These are phyloP conservation scores for Chloroclystis v-ata DNA, from an alignment of 2,888 invertebrate genomes.

Conservation along the genomic window DNA sequence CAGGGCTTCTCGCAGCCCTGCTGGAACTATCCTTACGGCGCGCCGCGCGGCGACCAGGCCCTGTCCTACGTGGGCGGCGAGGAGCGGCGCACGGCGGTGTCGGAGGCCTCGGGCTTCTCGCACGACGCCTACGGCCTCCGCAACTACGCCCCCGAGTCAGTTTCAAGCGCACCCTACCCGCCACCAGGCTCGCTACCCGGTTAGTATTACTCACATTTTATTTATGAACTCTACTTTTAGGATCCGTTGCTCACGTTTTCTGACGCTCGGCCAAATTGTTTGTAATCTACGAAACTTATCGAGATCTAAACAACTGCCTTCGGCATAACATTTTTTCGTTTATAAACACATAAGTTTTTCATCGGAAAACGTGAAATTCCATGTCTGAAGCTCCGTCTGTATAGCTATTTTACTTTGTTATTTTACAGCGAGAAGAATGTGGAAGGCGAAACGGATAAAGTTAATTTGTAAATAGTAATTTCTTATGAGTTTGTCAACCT, in stretches of 20 bases:
- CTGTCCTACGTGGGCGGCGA: constrained; percentile 85
- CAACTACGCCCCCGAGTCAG: constrained; percentile 85
- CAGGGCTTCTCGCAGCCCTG: constrained; percentile 85
- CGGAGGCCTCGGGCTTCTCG: constrained; percentile 81
- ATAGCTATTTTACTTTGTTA: constrained; percentile 12
- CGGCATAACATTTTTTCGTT: constrained; percentile 62
- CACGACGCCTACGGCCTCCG: constrained; percentile 87
- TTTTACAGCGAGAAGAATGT: constrained; percentile 18
- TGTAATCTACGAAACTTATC: constrained; percentile 70
- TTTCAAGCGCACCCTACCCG: constrained; percentile 86
- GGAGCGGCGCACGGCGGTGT: constrained; percentile 82
- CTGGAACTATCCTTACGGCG: constrained; percentile 84
- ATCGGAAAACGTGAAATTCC: constrained; percentile 31
- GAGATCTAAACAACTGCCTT: constrained; percentile 47
- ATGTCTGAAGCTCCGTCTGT: constrained; percentile 21
- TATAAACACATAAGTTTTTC: constrained; percentile 57
- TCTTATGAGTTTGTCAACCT: constrained; percentile 71
- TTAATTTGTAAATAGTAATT: constrained; percentile 64
- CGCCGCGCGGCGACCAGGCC: constrained; percentile 81
- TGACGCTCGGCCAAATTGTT: constrained; percentile 55
- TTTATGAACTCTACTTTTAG: constrained; percentile 38
- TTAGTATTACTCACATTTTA: constrained; percentile 53
- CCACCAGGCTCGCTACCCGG: constrained; percentile 84
- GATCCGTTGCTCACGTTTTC: constrained; percentile 56
- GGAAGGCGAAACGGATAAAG: constrained; percentile 43